A percentile compares a stretch with the other conserved stretches of the same genome.
phyloP scores from a whole-genome alignment of 2,113 vertebrate genomes.

The Sinocyclocheilus maitianheensis region DNA sequence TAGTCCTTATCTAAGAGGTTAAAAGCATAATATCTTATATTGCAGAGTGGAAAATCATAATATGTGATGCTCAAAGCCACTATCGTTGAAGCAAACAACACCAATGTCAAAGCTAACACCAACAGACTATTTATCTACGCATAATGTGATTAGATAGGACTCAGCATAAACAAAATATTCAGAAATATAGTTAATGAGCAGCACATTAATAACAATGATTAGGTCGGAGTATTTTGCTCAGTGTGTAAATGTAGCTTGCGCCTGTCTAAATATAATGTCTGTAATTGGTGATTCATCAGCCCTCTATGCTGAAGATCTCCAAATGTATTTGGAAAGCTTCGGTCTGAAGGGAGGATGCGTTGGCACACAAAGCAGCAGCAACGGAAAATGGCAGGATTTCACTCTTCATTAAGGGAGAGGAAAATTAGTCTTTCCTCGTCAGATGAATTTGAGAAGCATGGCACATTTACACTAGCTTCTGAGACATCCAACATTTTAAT shows the following conservation, averaged over 20 bases:
- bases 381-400: constrained; percentile 61
- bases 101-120: background rate
- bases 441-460: constrained; percentile 55
- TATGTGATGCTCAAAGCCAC: background rate
- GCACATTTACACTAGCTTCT: constrained; percentile 25
- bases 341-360: constrained; percentile 56
- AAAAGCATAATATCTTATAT: background rate
- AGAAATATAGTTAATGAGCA: constrained; percentile 9
- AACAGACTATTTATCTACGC: background rate
- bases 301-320: constrained; percentile 54
- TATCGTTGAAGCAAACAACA: background rate
- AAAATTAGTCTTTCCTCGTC: constrained; percentile 67
- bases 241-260: background rate
- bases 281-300: constrained; percentile 62
- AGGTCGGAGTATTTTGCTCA: background rate
- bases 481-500: constrained; percentile 29
- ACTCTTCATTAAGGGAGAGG: constrained; percentile 67
- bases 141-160: background rate
- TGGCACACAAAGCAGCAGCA: constrained; percentile 34
- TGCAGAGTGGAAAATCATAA: background rate
- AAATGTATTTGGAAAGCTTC: constrained; percentile 61
- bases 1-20: no score
- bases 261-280: constrained; percentile 30
- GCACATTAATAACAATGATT: constrained; percentile 6
- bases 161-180: background rate